phyloP scores from a whole-genome alignment of 2,888 invertebrate species.

The Morpho achilles region DNA sequence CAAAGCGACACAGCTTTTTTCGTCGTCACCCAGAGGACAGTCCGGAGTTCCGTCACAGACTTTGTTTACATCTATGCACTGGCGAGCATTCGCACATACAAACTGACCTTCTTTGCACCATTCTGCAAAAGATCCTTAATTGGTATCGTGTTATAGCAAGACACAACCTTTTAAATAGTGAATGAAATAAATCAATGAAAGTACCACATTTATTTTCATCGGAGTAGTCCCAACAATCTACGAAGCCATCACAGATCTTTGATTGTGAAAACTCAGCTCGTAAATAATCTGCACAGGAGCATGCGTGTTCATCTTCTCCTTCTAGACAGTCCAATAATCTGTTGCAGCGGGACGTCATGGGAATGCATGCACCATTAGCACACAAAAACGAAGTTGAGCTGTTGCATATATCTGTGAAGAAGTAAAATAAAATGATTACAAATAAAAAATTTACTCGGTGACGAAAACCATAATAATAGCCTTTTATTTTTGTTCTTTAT shows the following conservation, averaged over 20 bases:
- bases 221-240: conserved; percentile 89
- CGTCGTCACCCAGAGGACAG: conserved; percentile 87
- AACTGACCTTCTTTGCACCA: conserved; percentile 87
- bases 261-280: conserved; percentile 83
- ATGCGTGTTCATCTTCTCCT: conserved; percentile 85
- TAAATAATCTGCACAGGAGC: conserved; percentile 87
- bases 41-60: conserved; percentile 86
- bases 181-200: not conserved
- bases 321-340: conserved; percentile 84
- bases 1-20: conserved; percentile 85
- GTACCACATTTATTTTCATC: conserved; percentile 87
- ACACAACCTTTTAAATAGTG: too few relatives aligned
- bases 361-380: conserved; percentile 81
- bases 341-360: conserved; percentile 83
- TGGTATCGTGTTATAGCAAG: too few relatives aligned
- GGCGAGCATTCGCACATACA: conserved; percentile 85
- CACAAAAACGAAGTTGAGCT: conserved; percentile 79
- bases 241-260: conserved; percentile 88
- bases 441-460: not conserved
- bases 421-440: not conserved
- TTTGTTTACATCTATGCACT: conserved; percentile 81
- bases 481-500: too few relatives aligned
- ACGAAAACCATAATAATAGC: not conserved
- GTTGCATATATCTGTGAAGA: conserved; percentile 59
- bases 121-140: conserved; percentile 63